Base-by-base conservation (phyloP, 2,888 invertebrate species). In the Polydrusus pterygomalis region DNA sequence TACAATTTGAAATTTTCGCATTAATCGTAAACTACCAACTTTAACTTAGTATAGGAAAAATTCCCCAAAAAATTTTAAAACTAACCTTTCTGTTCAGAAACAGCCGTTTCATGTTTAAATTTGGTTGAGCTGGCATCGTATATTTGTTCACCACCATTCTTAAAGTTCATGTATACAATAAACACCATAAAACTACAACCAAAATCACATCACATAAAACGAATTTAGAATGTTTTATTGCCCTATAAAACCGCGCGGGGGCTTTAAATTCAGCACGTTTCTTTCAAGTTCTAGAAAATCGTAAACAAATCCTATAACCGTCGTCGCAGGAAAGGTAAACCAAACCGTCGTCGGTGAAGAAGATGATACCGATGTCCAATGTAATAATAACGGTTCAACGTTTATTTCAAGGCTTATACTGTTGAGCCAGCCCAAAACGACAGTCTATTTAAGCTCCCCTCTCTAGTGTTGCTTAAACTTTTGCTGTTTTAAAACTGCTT, bases 101-200 rank as follows among this genome's bases (percentile, higher is more conserved):
- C 71, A 85, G 78, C 67, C 86, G 82, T 70, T 86, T 83, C 81
- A 85, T 83, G 72, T 83, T 86, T 54, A 85, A 79, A 77, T 86
- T 84, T 54, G 86, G 85, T 78, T 85, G 84, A 43, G 82, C 82
- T 79, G 85, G 84, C 86, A 86, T 83, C 64, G 83, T 85, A 69
- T 86, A 85, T 81, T 86, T 86, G 78, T 86, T 86, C 74, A 87
- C 86, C 82, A 86, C 87, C 87, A 87, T 87, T 81, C 80, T 86
- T 79, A 79, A 20, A 43, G 77, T 69, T 75, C 45, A 74, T 64
- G 56, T 77, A 74, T 43, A 58, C 11, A 25, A 64, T 65, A 74
- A 63, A 47, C 60, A 75, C 71, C 75, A 73, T 72, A 71, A 74
- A 76, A 67, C 40, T 58, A 54, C 68, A 64, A 63, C 65, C 63